Conservation (phyloP, 2,113 vertebrate species). For the Sylvilagus bachmani region DNA sequence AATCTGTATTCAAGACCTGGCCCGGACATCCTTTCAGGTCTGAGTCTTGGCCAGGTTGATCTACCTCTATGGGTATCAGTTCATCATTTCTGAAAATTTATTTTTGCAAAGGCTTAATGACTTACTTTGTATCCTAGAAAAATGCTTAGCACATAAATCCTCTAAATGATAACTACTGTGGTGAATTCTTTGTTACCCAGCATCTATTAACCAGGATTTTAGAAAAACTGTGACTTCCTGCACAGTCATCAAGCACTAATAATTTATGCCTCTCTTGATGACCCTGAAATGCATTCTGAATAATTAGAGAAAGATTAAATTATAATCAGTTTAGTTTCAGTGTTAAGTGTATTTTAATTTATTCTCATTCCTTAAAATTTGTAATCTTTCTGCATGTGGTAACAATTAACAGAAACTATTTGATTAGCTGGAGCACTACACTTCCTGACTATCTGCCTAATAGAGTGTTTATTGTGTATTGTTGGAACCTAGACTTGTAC, state of each 20-base stretch:
- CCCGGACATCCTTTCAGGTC: neutral
- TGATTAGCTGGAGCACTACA: constrained; percentile 78
- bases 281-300: constrained; percentile 83
- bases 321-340: constrained; percentile 84
- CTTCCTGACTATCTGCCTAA: constrained; percentile 75
- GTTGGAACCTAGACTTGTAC: neutral
- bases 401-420: constrained; percentile 82
- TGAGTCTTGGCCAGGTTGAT: constrained; percentile 46
- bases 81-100: constrained; percentile 55
- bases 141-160: constrained; percentile 61
- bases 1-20: constrained; percentile 5
- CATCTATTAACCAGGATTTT: constrained; percentile 68
- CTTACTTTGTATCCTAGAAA: constrained; percentile 43
- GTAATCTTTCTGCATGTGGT: constrained; percentile 82
- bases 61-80: constrained; percentile 43
- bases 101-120: constrained; percentile 65
- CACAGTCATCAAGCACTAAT: constrained; percentile 80
- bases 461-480: constrained; percentile 55
- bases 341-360: constrained; percentile 85
- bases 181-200: constrained; percentile 69
- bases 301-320: constrained; percentile 85
- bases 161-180: constrained; percentile 51
- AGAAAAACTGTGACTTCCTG: constrained; percentile 81
- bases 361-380: constrained; percentile 83
- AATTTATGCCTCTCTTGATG: constrained; percentile 84